Conservation (phyloP, 2,888 invertebrate genomes). For the Synanthedon myopaeformis region DNA sequence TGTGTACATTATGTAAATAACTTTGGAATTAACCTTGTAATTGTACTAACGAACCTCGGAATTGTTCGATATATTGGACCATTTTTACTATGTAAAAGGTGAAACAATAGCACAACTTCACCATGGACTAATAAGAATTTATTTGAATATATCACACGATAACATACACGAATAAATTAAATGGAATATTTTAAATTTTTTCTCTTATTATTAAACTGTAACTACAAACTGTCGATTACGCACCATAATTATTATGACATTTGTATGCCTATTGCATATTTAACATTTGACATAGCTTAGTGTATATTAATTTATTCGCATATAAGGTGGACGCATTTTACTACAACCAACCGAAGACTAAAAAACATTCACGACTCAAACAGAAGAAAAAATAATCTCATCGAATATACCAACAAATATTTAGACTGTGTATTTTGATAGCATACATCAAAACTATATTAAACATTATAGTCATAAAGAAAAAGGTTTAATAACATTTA, state of each 20-base stretch:
- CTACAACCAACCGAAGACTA: background rate
- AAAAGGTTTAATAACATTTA: background rate
- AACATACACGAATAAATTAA: background rate
- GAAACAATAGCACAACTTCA: background rate
- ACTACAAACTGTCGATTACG: constrained; percentile 9
- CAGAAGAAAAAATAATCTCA: constrained; percentile 37
- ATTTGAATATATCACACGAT: no score
- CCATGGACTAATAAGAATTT: no score
- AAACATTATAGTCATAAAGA: background rate
- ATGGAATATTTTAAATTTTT: constrained; percentile 8
- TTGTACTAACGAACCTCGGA: constrained; percentile 20
- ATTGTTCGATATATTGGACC: constrained; percentile 40
- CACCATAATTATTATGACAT: constrained; percentile 16
- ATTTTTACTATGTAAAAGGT: constrained; percentile 14
- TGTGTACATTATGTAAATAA: constrained; percentile 46
- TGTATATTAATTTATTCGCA: constrained; percentile 29
- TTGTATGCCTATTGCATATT: constrained; percentile 28
- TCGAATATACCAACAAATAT: constrained; percentile 38
- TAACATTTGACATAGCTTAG: constrained; percentile 17
- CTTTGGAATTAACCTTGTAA: constrained; percentile 44
- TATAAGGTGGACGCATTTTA: constrained; percentile 17
- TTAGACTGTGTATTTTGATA: constrained; percentile 63
- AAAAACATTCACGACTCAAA: background rate
- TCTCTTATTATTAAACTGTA: constrained; percentile 1
- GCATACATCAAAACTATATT: constrained; percentile 52